phyloP scores from a whole-genome alignment of 2,113 vertebrate genomes.

The Balaeniceps rex region DNA sequence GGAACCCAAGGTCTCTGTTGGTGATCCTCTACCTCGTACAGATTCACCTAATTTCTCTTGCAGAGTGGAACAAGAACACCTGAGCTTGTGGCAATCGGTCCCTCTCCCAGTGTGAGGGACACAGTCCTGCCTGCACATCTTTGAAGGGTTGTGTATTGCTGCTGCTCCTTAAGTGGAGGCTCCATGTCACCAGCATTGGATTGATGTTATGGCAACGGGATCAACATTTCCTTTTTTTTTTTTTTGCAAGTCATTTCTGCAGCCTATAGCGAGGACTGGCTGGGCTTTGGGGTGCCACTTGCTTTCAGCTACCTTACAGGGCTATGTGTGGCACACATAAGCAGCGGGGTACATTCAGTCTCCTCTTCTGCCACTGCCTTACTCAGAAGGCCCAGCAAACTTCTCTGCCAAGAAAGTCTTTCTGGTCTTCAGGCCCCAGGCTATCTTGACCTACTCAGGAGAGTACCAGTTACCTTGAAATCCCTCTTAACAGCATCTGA shows the following conservation, averaged over 20 bases:
- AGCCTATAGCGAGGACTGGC: accelerated
- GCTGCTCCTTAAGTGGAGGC: not conserved
- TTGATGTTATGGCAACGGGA: not conserved
- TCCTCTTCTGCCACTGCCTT: not conserved
- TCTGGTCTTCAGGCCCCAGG: not conserved
- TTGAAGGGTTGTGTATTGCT: not conserved
- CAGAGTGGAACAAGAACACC: not conserved
- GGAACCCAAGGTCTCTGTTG: not conserved
- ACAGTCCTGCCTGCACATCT: not conserved
- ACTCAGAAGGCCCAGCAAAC: not conserved
- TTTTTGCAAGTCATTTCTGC: not conserved
- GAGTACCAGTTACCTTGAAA: not conserved
- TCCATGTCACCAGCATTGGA: accelerated
- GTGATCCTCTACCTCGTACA: accelerated
- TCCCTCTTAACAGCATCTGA: not conserved
- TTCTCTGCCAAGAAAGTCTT: not conserved
- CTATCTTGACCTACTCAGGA: not conserved
- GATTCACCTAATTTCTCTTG: not conserved
- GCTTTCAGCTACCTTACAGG: not conserved
- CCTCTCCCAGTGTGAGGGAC: not conserved
- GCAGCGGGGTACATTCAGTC: not conserved
- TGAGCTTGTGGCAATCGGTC: not conserved
- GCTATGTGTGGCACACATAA: not conserved
- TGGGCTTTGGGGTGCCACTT: not conserved
- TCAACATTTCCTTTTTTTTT: not conserved